Evolutionary conservation across 2,113 vertebrate genomes (phyloP).

Genomic region (Bothrops jararaca): DNA sequence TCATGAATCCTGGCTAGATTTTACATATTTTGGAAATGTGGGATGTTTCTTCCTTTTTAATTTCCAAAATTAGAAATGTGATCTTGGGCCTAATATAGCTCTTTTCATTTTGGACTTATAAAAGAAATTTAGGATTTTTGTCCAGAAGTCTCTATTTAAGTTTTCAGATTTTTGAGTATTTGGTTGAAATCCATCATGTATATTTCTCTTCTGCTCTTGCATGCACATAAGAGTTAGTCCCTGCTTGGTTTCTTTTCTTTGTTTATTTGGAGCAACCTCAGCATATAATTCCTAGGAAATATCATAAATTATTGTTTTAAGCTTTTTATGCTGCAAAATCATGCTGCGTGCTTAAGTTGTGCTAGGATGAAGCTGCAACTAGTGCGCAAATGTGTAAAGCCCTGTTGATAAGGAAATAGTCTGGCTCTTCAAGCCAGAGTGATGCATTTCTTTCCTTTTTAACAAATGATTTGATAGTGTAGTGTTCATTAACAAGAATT

Average conservation of each 20-base stretch:
- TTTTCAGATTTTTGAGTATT: conserved; percentile 48
- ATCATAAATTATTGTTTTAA: no score
- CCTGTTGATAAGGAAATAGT: no score
- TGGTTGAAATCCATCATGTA: conserved; percentile 58
- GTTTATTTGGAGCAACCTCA: background rate
- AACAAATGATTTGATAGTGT: background rate
- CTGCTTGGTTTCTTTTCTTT: conserved; percentile 1
- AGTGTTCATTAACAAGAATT: background rate
- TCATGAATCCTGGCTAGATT: conserved; percentile 21
- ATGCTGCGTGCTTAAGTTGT: background rate
- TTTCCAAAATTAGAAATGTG: background rate
- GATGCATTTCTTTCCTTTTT: background rate
- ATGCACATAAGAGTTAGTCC: background rate
- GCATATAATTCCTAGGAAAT: background rate
- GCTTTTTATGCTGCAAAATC: background rate
- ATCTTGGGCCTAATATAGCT: background rate
- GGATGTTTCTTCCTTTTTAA: background rate
- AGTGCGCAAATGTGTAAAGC: background rate
- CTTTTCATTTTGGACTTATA: background rate
- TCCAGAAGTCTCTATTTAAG: conserved; percentile 20
- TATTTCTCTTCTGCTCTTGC: conserved; percentile 54
- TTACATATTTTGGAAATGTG: conserved; percentile 27
- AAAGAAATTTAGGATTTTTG: background rate
- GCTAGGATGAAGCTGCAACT: background rate
- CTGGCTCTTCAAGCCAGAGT: background rate